Conservation (phyloP, 2,888 invertebrate species). For the Philaethria dido region DNA sequence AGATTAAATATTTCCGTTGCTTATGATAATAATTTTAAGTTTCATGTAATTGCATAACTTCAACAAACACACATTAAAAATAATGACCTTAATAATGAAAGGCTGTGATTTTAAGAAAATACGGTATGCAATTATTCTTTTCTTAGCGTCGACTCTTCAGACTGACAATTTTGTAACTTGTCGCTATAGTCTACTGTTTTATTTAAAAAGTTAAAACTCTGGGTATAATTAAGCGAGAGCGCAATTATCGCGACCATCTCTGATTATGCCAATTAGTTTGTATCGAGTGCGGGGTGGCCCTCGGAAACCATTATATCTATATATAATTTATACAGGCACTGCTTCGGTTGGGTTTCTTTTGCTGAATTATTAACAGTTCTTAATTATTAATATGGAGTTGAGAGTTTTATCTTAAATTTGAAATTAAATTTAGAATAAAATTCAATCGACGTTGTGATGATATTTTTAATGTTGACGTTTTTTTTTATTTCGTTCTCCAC, state of each 20-base stretch:
- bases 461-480: not conserved
- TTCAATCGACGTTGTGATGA: not conserved
- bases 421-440: not conserved
- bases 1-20: not conserved
- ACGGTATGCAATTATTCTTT: conserved; percentile 10
- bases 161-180: conserved; percentile 1
- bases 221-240: conserved; percentile 39
- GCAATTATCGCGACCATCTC: conserved; percentile 45
- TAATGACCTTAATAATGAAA: conserved; percentile 22
- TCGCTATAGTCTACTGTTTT: conserved; percentile 3
- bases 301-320: conserved; percentile 14
- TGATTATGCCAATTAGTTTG: conserved; percentile 46
- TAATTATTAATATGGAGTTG: not conserved
- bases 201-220: conserved; percentile 26
- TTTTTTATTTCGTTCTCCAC: no score
- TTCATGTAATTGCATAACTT: conserved; percentile 5
- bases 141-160: not conserved
- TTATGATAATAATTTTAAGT: conserved; percentile 11
- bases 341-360: not conserved
- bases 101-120: conserved; percentile 16
- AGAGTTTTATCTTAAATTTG: not conserved
- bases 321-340: not conserved
- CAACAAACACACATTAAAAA: conserved; percentile 28
- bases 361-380: not conserved
- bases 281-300: conserved; percentile 35